phyloP scores from a whole-genome alignment of 1,140 invertebrate species.

The Branchinecta lindahli region DNA sequence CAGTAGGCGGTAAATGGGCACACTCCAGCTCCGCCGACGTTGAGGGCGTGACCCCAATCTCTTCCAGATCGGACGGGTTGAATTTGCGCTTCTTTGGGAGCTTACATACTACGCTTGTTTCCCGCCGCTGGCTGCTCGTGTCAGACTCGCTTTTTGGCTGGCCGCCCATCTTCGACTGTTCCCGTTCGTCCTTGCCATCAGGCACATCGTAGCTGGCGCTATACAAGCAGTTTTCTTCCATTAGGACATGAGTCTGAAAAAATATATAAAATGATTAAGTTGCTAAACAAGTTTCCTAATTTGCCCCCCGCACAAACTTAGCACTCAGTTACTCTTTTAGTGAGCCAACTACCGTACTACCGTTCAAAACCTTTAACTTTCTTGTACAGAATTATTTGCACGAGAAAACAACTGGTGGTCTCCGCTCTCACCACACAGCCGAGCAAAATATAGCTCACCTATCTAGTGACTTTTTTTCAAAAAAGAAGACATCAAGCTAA shows the following conservation, averaged over 20 bases:
- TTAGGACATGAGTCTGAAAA: not conserved
- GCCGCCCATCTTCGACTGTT: not conserved
- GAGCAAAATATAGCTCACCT: too few species aligned
- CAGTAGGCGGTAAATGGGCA: slow-evolving; percentile 14
- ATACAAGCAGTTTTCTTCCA: not conserved
- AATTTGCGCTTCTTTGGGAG: slow-evolving; percentile 79
- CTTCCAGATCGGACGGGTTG: slow-evolving; percentile 63
- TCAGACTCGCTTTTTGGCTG: not conserved
- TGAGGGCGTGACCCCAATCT: slow-evolving; percentile 29
- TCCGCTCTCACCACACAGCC: too few species aligned
- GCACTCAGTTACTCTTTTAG: too few species aligned
- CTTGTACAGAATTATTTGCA: too few species aligned
- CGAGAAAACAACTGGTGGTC: too few species aligned
- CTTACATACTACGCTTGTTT: slow-evolving; percentile 32
- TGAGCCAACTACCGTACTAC: too few species aligned
- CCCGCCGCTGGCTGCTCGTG: slow-evolving; percentile 13
- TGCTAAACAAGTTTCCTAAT: too few species aligned
- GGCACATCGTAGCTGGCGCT: not conserved
- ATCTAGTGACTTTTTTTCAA: too few species aligned
- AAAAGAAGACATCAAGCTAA: too few species aligned
- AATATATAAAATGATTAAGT: not conserved
- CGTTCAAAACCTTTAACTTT: too few species aligned
- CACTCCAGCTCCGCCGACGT: slow-evolving; percentile 25
- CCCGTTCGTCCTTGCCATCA: slow-evolving; percentile 1
- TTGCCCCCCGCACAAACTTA: too few species aligned